Evolutionary conservation across 2,888 invertebrate genomes (phyloP).

Genomic region (Ormyrus thymus): DNA sequence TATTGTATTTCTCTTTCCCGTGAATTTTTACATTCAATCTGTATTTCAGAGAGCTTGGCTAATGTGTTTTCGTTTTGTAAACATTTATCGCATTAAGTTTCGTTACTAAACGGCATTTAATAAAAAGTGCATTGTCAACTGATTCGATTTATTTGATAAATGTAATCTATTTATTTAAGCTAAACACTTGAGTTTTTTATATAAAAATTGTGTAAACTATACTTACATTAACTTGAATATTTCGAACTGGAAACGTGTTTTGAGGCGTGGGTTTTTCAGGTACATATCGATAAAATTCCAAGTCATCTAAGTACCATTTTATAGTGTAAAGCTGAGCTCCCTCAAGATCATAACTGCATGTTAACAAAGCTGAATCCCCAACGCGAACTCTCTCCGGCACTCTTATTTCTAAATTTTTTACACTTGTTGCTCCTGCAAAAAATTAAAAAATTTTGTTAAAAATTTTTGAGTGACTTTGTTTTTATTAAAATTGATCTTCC

Average conservation of each 20-base stretch:
- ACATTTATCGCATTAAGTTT: too few species aligned
- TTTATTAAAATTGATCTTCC: too few species aligned
- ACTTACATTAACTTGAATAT: constrained; percentile 85
- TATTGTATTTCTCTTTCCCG: too few species aligned
- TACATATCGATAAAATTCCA: constrained; percentile 86
- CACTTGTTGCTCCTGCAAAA: constrained; percentile 68
- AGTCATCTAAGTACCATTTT: constrained; percentile 85
- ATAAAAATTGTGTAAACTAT: background rate
- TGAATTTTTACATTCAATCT: too few species aligned
- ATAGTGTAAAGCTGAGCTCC: constrained; percentile 80
- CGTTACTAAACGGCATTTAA: too few species aligned
- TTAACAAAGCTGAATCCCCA: constrained; percentile 70
- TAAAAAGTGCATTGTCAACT: too few species aligned
- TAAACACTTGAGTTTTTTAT: background rate
- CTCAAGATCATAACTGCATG: constrained; percentile 70
- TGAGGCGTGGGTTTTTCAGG: constrained; percentile 84
- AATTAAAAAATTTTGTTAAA: too few species aligned
- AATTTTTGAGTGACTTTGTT: too few species aligned
- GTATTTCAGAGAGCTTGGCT: too few species aligned
- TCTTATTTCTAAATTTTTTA: constrained; percentile 69
- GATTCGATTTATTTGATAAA: too few species aligned
- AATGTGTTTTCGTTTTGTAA: too few species aligned
- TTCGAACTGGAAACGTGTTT: constrained; percentile 81
- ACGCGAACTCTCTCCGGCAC: constrained; percentile 69
- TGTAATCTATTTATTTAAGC: too few species aligned